A percentile compares a stretch with the other conserved stretches of the same genome.
Evolutionary conservation across 1,140 invertebrate genomes (phyloP).

Genomic region (Luehdorfia chinensis): DNA sequence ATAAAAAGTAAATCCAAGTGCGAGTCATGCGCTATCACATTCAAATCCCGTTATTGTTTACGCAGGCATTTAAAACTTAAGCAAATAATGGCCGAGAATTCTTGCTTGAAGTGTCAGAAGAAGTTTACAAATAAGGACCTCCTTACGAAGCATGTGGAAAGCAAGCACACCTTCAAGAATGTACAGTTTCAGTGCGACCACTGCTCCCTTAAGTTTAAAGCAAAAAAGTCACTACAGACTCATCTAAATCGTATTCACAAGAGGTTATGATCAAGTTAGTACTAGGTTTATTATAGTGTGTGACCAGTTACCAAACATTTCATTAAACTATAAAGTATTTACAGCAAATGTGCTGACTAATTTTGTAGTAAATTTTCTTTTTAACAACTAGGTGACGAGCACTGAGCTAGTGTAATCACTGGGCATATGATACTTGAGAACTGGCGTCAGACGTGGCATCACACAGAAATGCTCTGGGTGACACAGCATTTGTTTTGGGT

Average conservation of each 20-base stretch:
- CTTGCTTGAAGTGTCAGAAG: conserved; percentile 62
- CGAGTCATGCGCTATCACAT: conserved; percentile 59
- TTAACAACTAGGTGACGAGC: too few relatives aligned
- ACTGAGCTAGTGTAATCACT: too few relatives aligned
- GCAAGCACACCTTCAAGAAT: conserved; percentile 62
- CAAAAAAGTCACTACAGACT: conserved; percentile 46
- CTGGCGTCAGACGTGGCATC: too few relatives aligned
- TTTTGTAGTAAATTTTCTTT: too few relatives aligned
- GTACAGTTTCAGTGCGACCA: conserved; percentile 53
- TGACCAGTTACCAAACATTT: conserved; percentile 7
- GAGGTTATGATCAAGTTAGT: conserved; percentile 45
- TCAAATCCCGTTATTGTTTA: conserved; percentile 64
- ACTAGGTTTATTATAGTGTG: not conserved
- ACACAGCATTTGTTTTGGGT: too few relatives aligned
- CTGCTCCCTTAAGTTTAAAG: conserved; percentile 62
- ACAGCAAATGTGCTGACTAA: too few relatives aligned
- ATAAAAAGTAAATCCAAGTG: conserved; percentile 59
- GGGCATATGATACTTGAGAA: too few relatives aligned
- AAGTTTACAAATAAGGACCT: conserved; percentile 56
- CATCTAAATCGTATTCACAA: conserved; percentile 63
- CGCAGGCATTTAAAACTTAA: conserved; percentile 62
- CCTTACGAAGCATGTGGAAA: conserved; percentile 51
- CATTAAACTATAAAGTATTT: not conserved
- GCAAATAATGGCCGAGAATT: conserved; percentile 52
- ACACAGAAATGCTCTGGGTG: too few relatives aligned